These are phyloP conservation scores for Drosophila mimetica DNA, from an alignment of 2,888 invertebrate genomes.

Conservation along the genomic window DNA sequence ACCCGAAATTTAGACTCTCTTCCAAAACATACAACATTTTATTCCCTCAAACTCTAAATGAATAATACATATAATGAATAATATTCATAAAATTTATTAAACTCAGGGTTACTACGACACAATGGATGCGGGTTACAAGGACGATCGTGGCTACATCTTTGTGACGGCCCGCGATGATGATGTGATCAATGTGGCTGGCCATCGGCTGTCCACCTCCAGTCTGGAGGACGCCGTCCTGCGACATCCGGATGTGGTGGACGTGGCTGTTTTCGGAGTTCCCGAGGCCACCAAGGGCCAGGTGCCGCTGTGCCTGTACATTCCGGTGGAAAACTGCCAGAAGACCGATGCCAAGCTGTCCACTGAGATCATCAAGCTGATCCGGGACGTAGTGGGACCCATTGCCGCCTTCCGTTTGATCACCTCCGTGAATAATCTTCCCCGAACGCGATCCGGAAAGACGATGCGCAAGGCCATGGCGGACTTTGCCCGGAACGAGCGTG, in stretches of 20 bases:
- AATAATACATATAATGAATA: too few species aligned
- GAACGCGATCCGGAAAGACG: slow-evolving; percentile 92
- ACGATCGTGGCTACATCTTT: slow-evolving; percentile 92
- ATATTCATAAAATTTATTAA: background rate
- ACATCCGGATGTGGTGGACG: slow-evolving; percentile 94
- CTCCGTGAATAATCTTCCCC: slow-evolving; percentile 92
- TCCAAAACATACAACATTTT: too few species aligned
- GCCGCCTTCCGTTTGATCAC: slow-evolving; percentile 93
- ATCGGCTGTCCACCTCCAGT: slow-evolving; percentile 94
- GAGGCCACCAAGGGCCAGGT: slow-evolving; percentile 96
- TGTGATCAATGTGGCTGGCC: slow-evolving; percentile 97
- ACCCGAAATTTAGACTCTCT: too few species aligned
- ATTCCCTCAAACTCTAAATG: too few species aligned
- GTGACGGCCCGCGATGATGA: slow-evolving; percentile 97
- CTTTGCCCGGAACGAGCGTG: slow-evolving; percentile 91
- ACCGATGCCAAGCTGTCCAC: slow-evolving; percentile 81
- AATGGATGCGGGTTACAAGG: slow-evolving; percentile 96
- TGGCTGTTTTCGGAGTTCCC: slow-evolving; percentile 95
- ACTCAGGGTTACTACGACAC: slow-evolving; percentile 89
- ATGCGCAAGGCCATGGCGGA: slow-evolving; percentile 93
- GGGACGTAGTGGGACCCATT: slow-evolving; percentile 88
- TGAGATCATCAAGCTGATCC: slow-evolving; percentile 83
- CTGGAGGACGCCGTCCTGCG: slow-evolving; percentile 95
- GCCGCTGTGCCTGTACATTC: slow-evolving; percentile 94
- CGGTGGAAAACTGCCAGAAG: slow-evolving; percentile 85